Percentiles rank a stretch among this genome's conserved stretches.
Conservation (phyloP, 1,140 invertebrate genomes). For the Metaphire vulgaris region DNA sequence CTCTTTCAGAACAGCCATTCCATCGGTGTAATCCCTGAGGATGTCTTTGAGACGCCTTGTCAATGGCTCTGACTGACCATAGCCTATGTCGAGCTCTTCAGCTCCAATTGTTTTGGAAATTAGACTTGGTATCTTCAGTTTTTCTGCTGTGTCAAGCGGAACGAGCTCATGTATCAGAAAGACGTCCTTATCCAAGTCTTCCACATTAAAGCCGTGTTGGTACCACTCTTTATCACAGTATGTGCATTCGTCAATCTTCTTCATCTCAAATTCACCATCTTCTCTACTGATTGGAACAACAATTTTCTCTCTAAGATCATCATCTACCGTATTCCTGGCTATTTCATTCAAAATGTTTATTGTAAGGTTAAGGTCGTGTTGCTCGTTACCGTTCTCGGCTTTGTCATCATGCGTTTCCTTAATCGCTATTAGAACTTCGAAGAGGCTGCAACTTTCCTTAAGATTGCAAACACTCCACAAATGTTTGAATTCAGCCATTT, state of each 20-base stretch:
- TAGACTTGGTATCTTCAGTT: constrained; percentile 33
- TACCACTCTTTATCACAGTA: constrained; percentile 35
- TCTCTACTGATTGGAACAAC: constrained; percentile 13
- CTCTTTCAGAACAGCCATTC: constrained; percentile 43
- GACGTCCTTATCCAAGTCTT: constrained; percentile 31
- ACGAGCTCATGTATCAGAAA: constrained; percentile 35
- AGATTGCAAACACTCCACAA: constrained; percentile 7
- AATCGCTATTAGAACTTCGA: not conserved
- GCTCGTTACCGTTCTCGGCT: not conserved
- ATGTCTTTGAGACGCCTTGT: constrained; percentile 33
- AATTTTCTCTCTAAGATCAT: not conserved
- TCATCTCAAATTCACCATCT: not conserved
- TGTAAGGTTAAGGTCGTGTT: constrained; percentile 5
- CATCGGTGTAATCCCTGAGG: constrained; percentile 39
- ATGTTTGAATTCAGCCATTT: not conserved
- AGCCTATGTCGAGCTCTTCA: constrained; percentile 33
- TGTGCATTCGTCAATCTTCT: constrained; percentile 26
- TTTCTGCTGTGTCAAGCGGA: constrained; percentile 31
- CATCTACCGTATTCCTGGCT: not conserved
- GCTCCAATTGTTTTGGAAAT: constrained; percentile 27
- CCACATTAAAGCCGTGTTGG: constrained; percentile 10
- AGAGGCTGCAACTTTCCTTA: not conserved
- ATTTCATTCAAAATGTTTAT: constrained; percentile 10
- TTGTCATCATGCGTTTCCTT: not conserved
- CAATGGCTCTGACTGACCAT: constrained; percentile 37